A percentile compares a stretch with the other conserved stretches of the same genome.
phyloP scores from a whole-genome alignment of 1,140 invertebrate genomes.

The Dolichoris vasculosae region DNA sequence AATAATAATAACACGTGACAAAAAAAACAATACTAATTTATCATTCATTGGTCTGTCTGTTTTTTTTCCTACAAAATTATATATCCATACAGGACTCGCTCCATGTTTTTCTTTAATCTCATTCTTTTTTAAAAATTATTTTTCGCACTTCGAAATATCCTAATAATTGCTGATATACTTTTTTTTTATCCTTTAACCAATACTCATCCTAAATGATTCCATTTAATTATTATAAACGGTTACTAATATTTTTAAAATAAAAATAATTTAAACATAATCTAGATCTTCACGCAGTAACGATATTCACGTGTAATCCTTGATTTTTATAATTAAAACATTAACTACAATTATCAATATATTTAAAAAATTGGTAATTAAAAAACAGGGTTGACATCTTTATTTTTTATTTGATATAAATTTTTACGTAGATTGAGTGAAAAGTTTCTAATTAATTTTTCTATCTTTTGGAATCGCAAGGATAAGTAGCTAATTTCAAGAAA shows the following conservation, averaged over 20 bases:
- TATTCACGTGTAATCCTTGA: not conserved
- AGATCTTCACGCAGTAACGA: not conserved
- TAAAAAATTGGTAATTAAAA: not conserved
- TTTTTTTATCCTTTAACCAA: conserved; percentile 8
- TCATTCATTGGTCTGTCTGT: conserved; percentile 58
- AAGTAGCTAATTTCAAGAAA: conserved; percentile 17
- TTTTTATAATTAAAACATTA: not conserved
- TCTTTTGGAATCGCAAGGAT: conserved; percentile 38
- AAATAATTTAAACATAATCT: not conserved
- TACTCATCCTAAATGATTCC: conserved; percentile 27
- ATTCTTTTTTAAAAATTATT: conserved; percentile 17
- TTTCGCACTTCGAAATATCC: not conserved
- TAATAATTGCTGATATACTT: not conserved
- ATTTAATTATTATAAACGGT: not conserved
- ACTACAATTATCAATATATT: not conserved
- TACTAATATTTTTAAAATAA: not conserved
- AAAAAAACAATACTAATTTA: conserved; percentile 64
- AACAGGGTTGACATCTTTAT: not conserved
- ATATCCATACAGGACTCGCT: not conserved
- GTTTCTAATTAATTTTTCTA: not conserved
- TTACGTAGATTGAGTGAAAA: not conserved
- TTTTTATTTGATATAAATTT: not conserved
- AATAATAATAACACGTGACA: conserved; percentile 62
- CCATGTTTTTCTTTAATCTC: conserved; percentile 11
- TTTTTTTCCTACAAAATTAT: conserved; percentile 58